phyloP scores from a whole-genome alignment of 1,140 invertebrate species.

The Odontomachus brunneus region DNA sequence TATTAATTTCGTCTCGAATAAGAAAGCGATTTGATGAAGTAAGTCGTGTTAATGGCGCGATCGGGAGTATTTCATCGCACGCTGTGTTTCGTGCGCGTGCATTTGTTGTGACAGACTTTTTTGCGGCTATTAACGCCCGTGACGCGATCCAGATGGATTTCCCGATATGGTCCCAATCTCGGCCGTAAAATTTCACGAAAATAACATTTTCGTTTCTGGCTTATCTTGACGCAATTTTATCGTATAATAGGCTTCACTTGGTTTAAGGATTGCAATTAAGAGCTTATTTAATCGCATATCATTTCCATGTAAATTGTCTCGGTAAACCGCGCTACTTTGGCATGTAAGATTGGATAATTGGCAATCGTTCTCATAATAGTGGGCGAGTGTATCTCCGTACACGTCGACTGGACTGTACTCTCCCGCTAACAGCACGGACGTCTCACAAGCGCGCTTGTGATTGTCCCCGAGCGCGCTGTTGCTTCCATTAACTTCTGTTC shows the following conservation, averaged over 20 bases:
- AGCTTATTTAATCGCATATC: not conserved
- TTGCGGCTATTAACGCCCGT: not conserved
- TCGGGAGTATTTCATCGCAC: slow-evolving; percentile 16
- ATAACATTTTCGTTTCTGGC: not conserved
- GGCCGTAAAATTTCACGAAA: not conserved
- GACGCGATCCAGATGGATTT: not conserved
- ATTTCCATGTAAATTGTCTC: slow-evolving; percentile 2
- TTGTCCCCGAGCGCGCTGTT: not conserved
- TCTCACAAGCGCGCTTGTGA: not conserved
- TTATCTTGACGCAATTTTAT: not conserved
- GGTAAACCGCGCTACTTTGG: not conserved
- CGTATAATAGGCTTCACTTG: not conserved
- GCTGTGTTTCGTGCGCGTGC: not conserved
- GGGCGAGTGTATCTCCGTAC: too few relatives aligned
- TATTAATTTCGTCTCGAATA: slow-evolving; percentile 52
- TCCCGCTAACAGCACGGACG: not conserved
- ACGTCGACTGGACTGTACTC: not conserved
- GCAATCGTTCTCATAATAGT: not conserved
- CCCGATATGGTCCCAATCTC: not conserved
- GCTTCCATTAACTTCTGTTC: not conserved
- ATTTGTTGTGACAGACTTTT: not conserved
- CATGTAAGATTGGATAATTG: not conserved
- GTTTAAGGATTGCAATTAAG: not conserved
- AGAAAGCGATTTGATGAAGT: slow-evolving; percentile 22
- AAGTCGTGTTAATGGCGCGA: slow-evolving; percentile 9